A percentile compares a stretch with the other conserved stretches of the same genome.
phyloP scores from a whole-genome alignment of 2,888 invertebrate genomes.

The Drosophila affinis region DNA sequence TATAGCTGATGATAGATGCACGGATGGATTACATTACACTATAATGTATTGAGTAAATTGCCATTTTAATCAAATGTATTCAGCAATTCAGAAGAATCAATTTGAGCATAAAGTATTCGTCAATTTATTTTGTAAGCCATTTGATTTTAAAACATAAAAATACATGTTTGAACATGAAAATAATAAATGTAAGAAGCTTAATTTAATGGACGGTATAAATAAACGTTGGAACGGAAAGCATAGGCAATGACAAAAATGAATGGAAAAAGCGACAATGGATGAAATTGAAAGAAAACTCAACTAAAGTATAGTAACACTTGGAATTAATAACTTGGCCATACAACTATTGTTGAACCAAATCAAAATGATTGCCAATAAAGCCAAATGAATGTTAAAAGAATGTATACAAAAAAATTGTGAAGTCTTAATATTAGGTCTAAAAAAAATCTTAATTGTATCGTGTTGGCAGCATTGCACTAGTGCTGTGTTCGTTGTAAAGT shows the following conservation, averaged over 20 bases:
- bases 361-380: conserved; percentile 7
- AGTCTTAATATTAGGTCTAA: conserved; percentile 31
- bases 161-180: conserved; percentile 5
- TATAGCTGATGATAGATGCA: conserved; percentile 25
- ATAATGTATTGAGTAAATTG: conserved; percentile 14
- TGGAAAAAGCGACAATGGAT: neutral
- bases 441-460: conserved; percentile 42
- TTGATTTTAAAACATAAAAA: conserved; percentile 8
- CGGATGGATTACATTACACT: conserved; percentile 25
- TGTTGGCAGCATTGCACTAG: conserved; percentile 17
- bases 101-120: conserved; percentile 39
- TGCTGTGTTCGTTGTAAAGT: conserved; percentile 61
- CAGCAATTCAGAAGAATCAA: conserved; percentile 51
- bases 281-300: neutral
- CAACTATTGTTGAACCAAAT: conserved; percentile 11
- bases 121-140: conserved; percentile 5
- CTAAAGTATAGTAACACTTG: neutral
- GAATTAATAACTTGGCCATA: neutral
- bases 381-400: conserved; percentile 15
- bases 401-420: neutral
- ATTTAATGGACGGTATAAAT: conserved; percentile 27
- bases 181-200: conserved; percentile 18
- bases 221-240: conserved; percentile 6
- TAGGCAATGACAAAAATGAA: neutral
- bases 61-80: conserved; percentile 31